A percentile compares a stretch with the other conserved stretches of the same genome.
phyloP scores from a whole-genome alignment of 2,797 vertebrate genomes.

The Melanotaenia pygmaea region DNA sequence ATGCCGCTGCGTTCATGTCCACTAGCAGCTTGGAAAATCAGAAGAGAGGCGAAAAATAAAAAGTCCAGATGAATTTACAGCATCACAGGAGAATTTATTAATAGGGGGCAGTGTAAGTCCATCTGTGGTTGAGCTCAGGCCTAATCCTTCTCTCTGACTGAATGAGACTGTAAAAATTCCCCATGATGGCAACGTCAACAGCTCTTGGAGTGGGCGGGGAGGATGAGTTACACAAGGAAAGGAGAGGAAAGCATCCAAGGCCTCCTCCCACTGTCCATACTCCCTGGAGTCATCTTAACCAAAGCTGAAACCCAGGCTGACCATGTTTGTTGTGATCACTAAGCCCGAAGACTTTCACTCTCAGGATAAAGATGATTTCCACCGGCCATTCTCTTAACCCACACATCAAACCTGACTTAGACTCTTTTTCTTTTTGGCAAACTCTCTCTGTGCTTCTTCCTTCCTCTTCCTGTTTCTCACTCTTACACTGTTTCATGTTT shows the following conservation, averaged over 20 bases:
- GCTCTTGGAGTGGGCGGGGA: conserved; percentile 67
- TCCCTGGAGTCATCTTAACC: conserved; percentile 71
- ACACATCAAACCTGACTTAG: conserved; percentile 54
- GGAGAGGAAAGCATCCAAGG: conserved; percentile 53
- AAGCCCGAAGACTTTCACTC: conserved; percentile 54
- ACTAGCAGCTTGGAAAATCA: conserved; percentile 43
- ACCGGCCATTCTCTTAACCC: conserved; percentile 59
- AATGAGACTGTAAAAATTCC: conserved; percentile 72
- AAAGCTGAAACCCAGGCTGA: conserved; percentile 56
- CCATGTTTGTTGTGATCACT: conserved; percentile 64
- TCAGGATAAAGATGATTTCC: conserved; percentile 65
- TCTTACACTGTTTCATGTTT: conserved; percentile 24
- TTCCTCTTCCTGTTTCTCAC: conserved; percentile 2
- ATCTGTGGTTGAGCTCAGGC: conserved; percentile 70
- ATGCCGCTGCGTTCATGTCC: conserved; percentile 60
- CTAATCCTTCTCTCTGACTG: conserved; percentile 66
- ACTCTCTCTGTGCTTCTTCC: conserved; percentile 10
- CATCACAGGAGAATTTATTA: conserved; percentile 75
- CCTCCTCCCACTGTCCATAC: conserved; percentile 57
- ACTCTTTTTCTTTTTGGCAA: conserved; percentile 34
- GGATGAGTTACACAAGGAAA: conserved; percentile 43
- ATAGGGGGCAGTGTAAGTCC: conserved; percentile 75
- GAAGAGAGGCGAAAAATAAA: conserved; percentile 23
- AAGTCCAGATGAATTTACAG: conserved; percentile 61
- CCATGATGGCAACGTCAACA: conserved; percentile 68